Evolutionary conservation across 2,113 vertebrate genomes (phyloP).

Genomic region (Tonatia bakeri): DNA sequence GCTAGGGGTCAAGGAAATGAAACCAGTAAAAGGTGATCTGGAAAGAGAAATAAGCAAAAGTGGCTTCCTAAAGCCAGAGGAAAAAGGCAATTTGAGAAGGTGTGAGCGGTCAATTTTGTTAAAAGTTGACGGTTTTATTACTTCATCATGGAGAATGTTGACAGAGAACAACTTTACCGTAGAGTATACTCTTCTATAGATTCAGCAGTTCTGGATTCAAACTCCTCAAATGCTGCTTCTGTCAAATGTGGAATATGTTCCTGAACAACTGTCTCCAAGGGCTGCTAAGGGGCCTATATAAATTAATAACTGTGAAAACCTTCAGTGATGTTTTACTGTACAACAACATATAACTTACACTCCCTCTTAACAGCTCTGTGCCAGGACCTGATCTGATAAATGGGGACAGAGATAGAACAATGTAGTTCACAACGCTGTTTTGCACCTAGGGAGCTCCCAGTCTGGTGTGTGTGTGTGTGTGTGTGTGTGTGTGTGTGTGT

Average conservation of each 20-base stretch:
- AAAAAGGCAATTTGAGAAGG: neutral
- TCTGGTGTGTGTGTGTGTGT: neutral
- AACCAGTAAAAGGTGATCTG: neutral
- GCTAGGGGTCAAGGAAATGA: neutral
- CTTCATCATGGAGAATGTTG: neutral
- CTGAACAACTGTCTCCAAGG: neutral
- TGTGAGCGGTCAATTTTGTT: neutral
- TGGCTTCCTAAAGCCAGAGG: neutral
- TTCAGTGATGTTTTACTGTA: neutral
- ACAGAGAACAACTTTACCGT: neutral
- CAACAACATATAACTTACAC: neutral
- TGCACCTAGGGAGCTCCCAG: neutral
- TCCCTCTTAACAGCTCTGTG: neutral
- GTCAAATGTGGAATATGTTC: neutral
- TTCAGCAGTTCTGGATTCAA: neutral
- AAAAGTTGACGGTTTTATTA: slow-evolving; percentile 15
- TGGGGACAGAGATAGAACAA: neutral
- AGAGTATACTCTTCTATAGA: neutral
- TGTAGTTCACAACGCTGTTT: neutral
- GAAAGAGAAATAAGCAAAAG: neutral
- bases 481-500: neutral
- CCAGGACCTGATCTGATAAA: neutral
- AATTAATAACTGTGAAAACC: slow-evolving; percentile 29
- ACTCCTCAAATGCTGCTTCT: neutral
- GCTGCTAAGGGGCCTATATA: neutral